phyloP scores from a whole-genome alignment of 2,797 vertebrate genomes.

The Phoebastria nigripes region DNA sequence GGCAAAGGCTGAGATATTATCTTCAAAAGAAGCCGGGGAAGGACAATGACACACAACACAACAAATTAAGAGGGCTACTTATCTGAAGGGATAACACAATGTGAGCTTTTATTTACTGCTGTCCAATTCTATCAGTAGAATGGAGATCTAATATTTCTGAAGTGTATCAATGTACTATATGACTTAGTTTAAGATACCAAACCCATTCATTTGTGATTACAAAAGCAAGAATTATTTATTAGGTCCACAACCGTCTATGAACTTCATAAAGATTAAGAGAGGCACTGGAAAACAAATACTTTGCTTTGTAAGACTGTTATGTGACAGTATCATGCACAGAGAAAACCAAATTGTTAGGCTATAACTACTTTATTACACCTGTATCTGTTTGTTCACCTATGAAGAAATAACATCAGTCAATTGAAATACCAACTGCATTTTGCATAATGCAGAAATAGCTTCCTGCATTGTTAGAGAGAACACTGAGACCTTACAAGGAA shows the following conservation, averaged over 20 bases:
- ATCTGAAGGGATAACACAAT: not conserved
- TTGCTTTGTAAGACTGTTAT: not conserved
- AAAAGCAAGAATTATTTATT: not conserved
- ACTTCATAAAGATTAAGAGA: not conserved
- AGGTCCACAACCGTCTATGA: not conserved
- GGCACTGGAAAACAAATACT: not conserved
- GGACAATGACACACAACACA: not conserved
- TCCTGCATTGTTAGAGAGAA: not conserved
- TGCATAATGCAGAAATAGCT: not conserved
- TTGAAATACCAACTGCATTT: not conserved
- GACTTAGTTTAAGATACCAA: not conserved
- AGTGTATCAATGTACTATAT: not conserved
- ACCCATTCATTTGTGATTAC: not conserved
- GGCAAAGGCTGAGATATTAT: not conserved
- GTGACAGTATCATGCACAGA: not conserved
- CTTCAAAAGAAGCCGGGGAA: not conserved
- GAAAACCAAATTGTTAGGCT: not conserved
- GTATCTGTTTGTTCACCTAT: not conserved
- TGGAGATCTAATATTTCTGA: not conserved
- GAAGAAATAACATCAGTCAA: not conserved
- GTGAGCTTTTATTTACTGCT: not conserved
- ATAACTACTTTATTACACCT: not conserved
- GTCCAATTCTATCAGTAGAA: not conserved
- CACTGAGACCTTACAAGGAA: not conserved
- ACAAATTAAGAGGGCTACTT: not conserved